Base-by-base conservation (phyloP, 2,888 invertebrate species). In the Temnothorax unifasciatus region DNA sequence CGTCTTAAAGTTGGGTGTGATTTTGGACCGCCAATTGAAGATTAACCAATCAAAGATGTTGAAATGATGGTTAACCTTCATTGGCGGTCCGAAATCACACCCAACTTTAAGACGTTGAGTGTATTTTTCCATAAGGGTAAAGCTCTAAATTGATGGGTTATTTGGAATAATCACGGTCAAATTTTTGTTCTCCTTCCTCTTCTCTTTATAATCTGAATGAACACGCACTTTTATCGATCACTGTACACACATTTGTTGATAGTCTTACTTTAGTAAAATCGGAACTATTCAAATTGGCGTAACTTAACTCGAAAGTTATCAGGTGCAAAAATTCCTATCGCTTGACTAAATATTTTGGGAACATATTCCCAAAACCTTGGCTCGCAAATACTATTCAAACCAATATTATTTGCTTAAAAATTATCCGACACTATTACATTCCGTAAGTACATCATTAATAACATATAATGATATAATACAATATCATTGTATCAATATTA, bases 211-310 rank as follows among this genome's bases (percentile, higher is more conserved):
- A 76, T 61, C 29, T 52, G 50, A 86, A 44, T 85, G 57, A 79
- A 69, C 34, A 50, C 63, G 41, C 8, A 18, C 25, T 73, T 73
- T 64, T 68, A 69, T 69, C 50, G 61, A 68, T 77, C 74, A 86
- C 76, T 89, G 64, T 82, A 86, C 61, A 87, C 34, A 68, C 44
- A 41, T 87, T 85, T 83, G 81, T 86, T 41, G 75, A 59, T 82
- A 87, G 82, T 88, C 69, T 85, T 88, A 86, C 76, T 38, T 77
- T 87, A 89, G 64, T 83, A 77, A 84, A 77, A 84, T 86, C 82
- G 86, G 82, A 83, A 86, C 89, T 88, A 84, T 86, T 89, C 87
- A 88, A 88, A 90, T 88, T 84, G 91, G 89, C 90, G 90, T 18
- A 41, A 25, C 50, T 59, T 73, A 73, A 71, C 11, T 21, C 11